Base-by-base conservation (phyloP, 2,888 invertebrate species). In the Synergus gifuensis region DNA sequence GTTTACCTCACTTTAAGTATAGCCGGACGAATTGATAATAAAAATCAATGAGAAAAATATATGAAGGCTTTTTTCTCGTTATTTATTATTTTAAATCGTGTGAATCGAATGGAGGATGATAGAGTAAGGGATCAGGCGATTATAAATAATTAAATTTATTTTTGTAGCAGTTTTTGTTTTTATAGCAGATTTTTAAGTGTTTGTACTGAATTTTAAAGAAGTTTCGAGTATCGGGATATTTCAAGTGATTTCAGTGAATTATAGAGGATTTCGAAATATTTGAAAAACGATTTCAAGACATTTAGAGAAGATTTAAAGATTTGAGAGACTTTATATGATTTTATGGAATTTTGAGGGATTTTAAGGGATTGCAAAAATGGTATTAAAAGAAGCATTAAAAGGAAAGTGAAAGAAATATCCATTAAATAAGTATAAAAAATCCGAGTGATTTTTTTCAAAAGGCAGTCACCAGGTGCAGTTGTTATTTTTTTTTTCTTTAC, bases 401-500 rank as follows among this genome's bases (percentile, higher is more conserved):
- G 4, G 1, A 7, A 22, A 40, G 40, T 2, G 11, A 64, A 63
- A 36, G 14, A 64, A 64, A 40, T 36, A 2, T n/a, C n/a, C 4
- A 36, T 36, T 2, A 4, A 36, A 36, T 36, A 36, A 36, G 36
- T 36, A 36, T 7, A 16, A 40, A 64, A 64, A 64, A 64, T 54
- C 36, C 5, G 7, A 36, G 4, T 40, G 42, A 49, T 49, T 16
- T 16, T 22, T 4, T 44, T n/a, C 4, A 1, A n/a, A 73, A n/a
- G n/a, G n/a, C 11, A n/a, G 54, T 73, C 73, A 73, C 58, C 58
- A 54, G n/a, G 12, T 4, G 7, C 7, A 54, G 36, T 54, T 36
- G 18, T 54, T 46, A 14, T 12, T 54, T 49, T 36, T 28, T 36
- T 73, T 49, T 69, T 69, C 46, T 69, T 69, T 54, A 73, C 54